Evolutionary conservation across 2,888 invertebrate genomes (phyloP).

Genomic region (Lasiommata megera): DNA sequence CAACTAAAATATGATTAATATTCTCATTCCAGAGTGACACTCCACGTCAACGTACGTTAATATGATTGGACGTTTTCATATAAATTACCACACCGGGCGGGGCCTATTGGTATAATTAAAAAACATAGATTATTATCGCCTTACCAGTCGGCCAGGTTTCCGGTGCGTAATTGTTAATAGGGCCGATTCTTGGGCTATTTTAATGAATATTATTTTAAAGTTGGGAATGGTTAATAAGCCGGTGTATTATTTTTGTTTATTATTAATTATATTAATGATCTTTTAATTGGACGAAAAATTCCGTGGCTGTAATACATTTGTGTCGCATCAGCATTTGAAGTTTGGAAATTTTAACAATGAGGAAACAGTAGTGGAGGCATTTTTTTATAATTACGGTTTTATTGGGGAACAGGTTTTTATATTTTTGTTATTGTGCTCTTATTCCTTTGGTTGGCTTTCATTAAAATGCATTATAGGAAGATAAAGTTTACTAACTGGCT

Average conservation of each 20-base stretch:
- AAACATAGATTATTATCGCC: conserved; percentile 68
- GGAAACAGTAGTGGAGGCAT: neutral
- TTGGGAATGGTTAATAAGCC: conserved; percentile 23
- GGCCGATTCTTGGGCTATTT: conserved; percentile 45
- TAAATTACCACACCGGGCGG: conserved; percentile 67
- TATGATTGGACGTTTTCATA: conserved; percentile 76
- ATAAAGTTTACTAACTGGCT: no score
- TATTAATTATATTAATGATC: conserved; percentile 15
- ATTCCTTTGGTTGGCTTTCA: no score
- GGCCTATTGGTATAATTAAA: conserved; percentile 70
- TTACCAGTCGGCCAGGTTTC: conserved; percentile 65
- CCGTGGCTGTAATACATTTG: neutral
- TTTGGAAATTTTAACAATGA: neutral
- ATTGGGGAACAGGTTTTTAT: neutral
- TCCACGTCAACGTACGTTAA: conserved; percentile 66
- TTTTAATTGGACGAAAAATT: conserved; percentile 14
- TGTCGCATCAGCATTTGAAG: conserved; percentile 2
- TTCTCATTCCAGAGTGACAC: conserved; percentile 57
- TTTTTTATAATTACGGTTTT: conserved; percentile 4
- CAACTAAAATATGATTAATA: conserved; percentile 64
- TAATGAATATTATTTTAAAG: conserved; percentile 47
- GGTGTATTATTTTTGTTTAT: conserved; percentile 22
- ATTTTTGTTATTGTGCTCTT: neutral
- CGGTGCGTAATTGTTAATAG: conserved; percentile 61
- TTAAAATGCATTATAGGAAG: no score